Evolutionary conservation across 2,888 invertebrate genomes (phyloP).

Genomic region (Piscicola geometra): DNA sequence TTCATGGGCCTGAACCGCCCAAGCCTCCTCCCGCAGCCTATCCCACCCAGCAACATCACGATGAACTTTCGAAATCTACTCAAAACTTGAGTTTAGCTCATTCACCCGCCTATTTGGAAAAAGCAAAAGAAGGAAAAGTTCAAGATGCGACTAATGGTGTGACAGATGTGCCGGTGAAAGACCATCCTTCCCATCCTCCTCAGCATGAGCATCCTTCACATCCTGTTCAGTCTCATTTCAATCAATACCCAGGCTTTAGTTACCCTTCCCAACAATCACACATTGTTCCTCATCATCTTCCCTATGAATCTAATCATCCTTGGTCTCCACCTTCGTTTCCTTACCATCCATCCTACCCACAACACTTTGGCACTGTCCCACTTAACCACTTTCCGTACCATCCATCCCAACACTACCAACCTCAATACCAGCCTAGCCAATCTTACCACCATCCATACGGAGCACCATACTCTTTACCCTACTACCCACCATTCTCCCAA

Average conservation of each 20-base stretch:
- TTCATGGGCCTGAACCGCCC: slow-evolving; percentile 31
- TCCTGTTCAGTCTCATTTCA: neutral
- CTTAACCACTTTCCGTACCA: neutral
- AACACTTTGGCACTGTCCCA: neutral
- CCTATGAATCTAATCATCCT: neutral
- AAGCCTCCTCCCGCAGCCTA: neutral
- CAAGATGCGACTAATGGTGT: neutral
- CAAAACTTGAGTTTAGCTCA: neutral
- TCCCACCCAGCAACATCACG: neutral
- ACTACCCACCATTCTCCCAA: neutral
- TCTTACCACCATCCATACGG: neutral
- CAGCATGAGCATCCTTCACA: neutral
- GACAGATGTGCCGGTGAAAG: too few species aligned
- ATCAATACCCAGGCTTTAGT: too few species aligned
- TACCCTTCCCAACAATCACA: too few species aligned
- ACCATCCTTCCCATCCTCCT: neutral
- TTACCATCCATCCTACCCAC: neutral
- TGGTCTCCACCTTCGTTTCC: neutral
- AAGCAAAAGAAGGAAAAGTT: neutral
- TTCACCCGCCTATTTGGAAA: neutral
- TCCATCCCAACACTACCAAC: neutral
- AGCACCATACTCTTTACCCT: neutral
- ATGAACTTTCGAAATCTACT: neutral
- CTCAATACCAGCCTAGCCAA: neutral
- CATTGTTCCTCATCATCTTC: neutral